Evolutionary conservation across 2,113 vertebrate species (phyloP).

Genomic region (Phylloscopus trochilus): DNA sequence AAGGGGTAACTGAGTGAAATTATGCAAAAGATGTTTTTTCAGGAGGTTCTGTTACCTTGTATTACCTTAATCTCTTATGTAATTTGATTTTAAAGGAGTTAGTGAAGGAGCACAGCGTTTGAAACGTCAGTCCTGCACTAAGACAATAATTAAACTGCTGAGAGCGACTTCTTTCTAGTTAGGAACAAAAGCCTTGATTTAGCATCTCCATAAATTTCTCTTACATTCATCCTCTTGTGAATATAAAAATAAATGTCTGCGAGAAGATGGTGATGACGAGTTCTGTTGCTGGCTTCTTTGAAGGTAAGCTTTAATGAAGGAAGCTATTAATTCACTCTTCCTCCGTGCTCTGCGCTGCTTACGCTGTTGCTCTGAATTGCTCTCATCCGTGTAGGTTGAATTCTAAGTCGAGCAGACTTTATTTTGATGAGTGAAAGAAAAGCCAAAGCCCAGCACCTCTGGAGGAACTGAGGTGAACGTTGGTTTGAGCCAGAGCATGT

Average conservation of each 20-base stretch:
- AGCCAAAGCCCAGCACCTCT: not conserved
- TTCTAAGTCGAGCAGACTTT: not conserved
- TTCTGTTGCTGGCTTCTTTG: conserved; percentile 9
- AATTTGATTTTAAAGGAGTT: not conserved
- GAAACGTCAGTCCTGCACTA: not conserved
- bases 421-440: not conserved
- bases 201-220: conserved; percentile 3
- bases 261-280: not conserved
- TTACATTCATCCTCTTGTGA: not conserved
- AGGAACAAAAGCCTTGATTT: conserved; percentile 45
- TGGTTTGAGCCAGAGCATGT: not conserved
- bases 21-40: not conserved
- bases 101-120: not conserved
- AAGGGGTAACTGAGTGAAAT: not conserved
- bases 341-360: not conserved
- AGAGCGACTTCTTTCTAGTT: not conserved
- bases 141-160: not conserved
- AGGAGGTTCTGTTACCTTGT: not conserved
- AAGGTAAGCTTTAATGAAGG: conserved; percentile 53
- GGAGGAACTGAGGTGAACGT: not conserved
- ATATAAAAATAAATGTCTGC: conserved; percentile 47
- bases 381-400: conserved; percentile 1
- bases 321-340: conserved; percentile 31
- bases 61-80: not conserved
- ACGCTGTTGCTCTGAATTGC: conserved; percentile 5